A percentile compares a stretch with the other conserved stretches of the same genome.
Conservation (phyloP, 2,888 invertebrate genomes). For the Drosophila borealis region DNA sequence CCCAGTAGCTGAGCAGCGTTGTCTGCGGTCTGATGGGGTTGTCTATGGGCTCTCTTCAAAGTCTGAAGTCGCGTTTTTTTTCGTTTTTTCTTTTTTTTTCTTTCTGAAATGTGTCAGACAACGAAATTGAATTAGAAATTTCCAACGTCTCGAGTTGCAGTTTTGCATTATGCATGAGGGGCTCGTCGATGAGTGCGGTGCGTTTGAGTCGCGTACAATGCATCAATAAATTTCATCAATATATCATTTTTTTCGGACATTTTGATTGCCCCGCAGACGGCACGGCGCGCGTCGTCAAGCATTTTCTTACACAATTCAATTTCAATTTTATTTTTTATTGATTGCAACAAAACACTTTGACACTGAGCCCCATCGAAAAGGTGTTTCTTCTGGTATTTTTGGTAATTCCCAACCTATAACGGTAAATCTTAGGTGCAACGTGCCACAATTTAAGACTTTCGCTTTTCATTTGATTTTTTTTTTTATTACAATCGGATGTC, state of each 20-base stretch:
- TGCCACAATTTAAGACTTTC: conserved; percentile 47
- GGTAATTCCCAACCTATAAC: conserved; percentile 39
- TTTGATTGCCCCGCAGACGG: conserved; percentile 47
- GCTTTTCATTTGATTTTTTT: conserved; percentile 45
- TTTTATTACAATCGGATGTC: conserved; percentile 23
- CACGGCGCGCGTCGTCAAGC: conserved; percentile 23
- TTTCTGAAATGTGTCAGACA: conserved; percentile 49
- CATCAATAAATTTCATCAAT: conserved; percentile 72
- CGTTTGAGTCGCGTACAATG: conserved; percentile 69
- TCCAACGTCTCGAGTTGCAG: conserved; percentile 65
- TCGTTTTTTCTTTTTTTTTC: neutral
- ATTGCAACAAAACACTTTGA: conserved; percentile 69
- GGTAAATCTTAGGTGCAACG: conserved; percentile 20
- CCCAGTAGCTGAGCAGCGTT: conserved; percentile 61
- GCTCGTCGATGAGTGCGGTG: conserved; percentile 21
- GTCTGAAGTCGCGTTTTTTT: conserved; percentile 24
- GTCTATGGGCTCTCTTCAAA: conserved; percentile 20
- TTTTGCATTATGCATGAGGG: conserved; percentile 74
- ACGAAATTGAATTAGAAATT: conserved; percentile 67
- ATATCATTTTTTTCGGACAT: conserved; percentile 68
- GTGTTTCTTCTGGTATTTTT: conserved; percentile 18
- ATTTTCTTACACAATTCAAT: conserved; percentile 65
- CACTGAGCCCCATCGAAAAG: conserved; percentile 43
- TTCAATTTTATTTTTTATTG: conserved; percentile 39
- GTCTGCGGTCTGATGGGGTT: conserved; percentile 8